Percentiles rank a stretch among this genome's conserved stretches.
phyloP scores from a whole-genome alignment of 37 sponge, comb jelly and placozoan species.

The Lycopodina hypogea region DNA sequence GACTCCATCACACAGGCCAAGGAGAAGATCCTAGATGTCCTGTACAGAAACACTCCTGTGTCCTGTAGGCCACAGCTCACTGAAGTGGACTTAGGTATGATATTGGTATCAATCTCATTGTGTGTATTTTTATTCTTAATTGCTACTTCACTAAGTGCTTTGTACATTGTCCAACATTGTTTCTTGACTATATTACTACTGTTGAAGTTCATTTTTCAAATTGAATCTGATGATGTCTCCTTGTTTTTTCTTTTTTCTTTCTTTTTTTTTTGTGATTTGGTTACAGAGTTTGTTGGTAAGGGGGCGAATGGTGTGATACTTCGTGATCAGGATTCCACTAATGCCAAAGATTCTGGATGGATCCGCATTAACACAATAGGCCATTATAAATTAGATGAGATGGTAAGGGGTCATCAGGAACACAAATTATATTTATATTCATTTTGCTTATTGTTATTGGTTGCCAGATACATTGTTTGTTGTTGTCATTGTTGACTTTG shows the following conservation, averaged over 20 bases:
- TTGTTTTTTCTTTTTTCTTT: too few relatives aligned
- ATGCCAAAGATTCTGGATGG: slow-evolving; percentile 63
- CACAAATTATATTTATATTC: neutral
- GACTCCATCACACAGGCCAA: slow-evolving; percentile 97
- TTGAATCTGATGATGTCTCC: too few relatives aligned
- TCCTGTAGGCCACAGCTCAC: slow-evolving; percentile 59
- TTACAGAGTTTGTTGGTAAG: neutral
- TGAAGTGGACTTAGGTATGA: slow-evolving; percentile 69
- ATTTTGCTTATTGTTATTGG: too few relatives aligned
- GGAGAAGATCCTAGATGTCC: slow-evolving; percentile 75
- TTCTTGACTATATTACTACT: neutral
- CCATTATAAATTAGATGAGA: slow-evolving; percentile 82
- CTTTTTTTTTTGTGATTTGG: neutral
- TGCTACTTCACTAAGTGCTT: neutral
- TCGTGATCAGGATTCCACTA: slow-evolving; percentile 80
- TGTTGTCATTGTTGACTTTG: neutral
- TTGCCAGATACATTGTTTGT: too few relatives aligned
- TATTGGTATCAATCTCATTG: neutral
- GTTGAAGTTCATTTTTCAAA: too few relatives aligned
- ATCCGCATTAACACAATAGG: slow-evolving; percentile 89
- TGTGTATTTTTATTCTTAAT: too few relatives aligned
- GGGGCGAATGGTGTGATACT: slow-evolving; percentile 47
- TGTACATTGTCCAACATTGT: neutral
- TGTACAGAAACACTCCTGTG: slow-evolving; percentile 57
- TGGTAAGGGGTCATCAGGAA: slow-evolving; percentile 44